phyloP scores from a whole-genome alignment of 1,140 invertebrate genomes.

The Sogatella furcifera region DNA sequence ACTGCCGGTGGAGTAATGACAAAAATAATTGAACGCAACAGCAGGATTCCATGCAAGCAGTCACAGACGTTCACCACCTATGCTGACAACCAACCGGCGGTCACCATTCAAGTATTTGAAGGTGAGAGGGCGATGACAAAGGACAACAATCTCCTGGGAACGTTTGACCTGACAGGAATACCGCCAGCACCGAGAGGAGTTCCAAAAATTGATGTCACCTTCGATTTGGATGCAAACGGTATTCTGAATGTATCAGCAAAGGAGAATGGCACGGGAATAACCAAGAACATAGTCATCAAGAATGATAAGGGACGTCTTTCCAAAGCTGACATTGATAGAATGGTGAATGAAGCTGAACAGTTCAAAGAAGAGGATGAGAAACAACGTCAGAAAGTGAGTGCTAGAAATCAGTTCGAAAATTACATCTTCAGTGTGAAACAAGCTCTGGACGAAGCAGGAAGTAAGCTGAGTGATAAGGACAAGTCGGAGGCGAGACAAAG shows the following conservation, averaged over 20 bases:
- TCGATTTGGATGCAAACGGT: slow-evolving; percentile 57
- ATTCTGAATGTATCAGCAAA: slow-evolving; percentile 52
- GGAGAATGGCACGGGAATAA: slow-evolving; percentile 40
- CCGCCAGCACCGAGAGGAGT: slow-evolving; percentile 45
- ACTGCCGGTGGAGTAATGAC: slow-evolving; percentile 46
- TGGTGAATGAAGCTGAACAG: slow-evolving; percentile 56
- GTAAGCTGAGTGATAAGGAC: slow-evolving; percentile 29
- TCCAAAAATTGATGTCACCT: slow-evolving; percentile 38
- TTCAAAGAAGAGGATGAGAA: slow-evolving; percentile 45
- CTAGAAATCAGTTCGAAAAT: slow-evolving; percentile 56
- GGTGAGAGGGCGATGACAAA: slow-evolving; percentile 53
- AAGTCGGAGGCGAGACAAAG: slow-evolving; percentile 33
- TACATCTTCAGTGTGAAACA: slow-evolving; percentile 60
- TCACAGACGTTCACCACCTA: slow-evolving; percentile 42
- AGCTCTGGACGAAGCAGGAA: slow-evolving; percentile 32
- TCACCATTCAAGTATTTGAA: slow-evolving; percentile 63
- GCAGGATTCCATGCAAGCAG: slow-evolving; percentile 41
- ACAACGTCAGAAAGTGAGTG: slow-evolving; percentile 43
- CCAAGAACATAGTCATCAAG: slow-evolving; percentile 43
- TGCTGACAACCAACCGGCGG: slow-evolving; percentile 55
- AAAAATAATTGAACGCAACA: slow-evolving; percentile 42
- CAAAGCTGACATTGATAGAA: slow-evolving; percentile 44
- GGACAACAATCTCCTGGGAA: slow-evolving; percentile 67
- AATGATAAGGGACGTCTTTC: slow-evolving; percentile 45
- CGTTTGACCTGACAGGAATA: slow-evolving; percentile 59